These are phyloP conservation scores for Anthopleura xanthogrammica DNA, from an alignment of 92 coral and sea anemone genomes.

Conservation along the genomic window DNA sequence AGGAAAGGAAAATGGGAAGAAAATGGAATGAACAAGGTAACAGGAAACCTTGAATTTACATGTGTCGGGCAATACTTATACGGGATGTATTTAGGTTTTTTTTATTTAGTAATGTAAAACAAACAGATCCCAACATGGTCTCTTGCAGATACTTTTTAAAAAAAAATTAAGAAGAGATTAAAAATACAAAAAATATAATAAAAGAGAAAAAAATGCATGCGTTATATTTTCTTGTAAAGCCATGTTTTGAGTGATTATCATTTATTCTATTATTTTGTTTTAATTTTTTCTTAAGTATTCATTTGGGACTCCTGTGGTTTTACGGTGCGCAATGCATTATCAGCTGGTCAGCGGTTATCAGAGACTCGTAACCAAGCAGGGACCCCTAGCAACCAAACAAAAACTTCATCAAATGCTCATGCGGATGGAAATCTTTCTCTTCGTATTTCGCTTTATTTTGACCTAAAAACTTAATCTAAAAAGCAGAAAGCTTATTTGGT, in stretches of 20 bases:
- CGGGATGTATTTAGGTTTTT: too few species aligned
- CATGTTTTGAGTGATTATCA: too few species aligned
- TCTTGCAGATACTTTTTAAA: too few species aligned
- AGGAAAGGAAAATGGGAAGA: too few species aligned
- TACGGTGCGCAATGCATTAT: background rate
- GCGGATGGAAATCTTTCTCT: background rate
- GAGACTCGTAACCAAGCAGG: constrained; percentile 12
- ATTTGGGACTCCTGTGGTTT: constrained; percentile 40
- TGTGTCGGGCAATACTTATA: too few species aligned
- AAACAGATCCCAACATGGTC: too few species aligned
- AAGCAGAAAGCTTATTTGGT: background rate
- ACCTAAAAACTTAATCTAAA: background rate
- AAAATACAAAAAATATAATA: too few species aligned
- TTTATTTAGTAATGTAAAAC: too few species aligned
- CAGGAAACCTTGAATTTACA: background rate
- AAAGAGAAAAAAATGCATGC: too few species aligned
- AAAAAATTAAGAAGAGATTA: too few species aligned
- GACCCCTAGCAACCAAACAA: constrained; percentile 66
- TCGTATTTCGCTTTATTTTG: background rate
- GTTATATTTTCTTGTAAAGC: too few species aligned
- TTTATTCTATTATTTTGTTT: background rate
- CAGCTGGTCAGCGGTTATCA: constrained; percentile 31
- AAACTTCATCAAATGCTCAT: background rate
- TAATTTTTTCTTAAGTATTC: background rate
- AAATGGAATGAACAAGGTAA: too few species aligned